Percentiles rank a stretch among this genome's conserved stretches.
Evolutionary conservation across 2,888 invertebrate species (phyloP).

Genomic region (Chrysolina americana): DNA sequence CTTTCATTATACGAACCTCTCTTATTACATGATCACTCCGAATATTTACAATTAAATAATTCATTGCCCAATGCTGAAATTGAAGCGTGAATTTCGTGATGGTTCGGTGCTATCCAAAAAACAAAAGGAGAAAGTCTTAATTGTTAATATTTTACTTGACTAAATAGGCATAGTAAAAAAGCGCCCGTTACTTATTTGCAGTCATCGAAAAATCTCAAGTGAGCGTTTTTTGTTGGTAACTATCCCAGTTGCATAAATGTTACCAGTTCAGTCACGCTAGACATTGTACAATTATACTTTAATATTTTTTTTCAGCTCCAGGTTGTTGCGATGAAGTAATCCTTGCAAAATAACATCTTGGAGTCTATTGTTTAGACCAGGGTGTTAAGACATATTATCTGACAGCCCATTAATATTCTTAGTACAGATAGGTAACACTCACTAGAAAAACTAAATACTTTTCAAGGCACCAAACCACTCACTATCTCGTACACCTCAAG

Average conservation of each 20-base stretch:
- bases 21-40: conserved; percentile 19
- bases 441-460: too few species aligned
- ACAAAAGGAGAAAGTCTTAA: conserved; percentile 14
- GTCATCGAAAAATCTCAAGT: background rate
- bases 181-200: background rate
- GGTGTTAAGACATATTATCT: too few species aligned
- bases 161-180: conserved; percentile 11
- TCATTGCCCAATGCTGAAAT: conserved; percentile 7
- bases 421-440: too few species aligned
- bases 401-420: too few species aligned
- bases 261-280: background rate
- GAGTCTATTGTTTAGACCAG: too few species aligned
- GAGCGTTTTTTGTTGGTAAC: conserved; percentile 1
- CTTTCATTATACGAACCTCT: background rate
- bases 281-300: background rate
- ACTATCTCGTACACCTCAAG: too few species aligned
- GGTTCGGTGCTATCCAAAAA: conserved; percentile 24
- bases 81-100: conserved; percentile 23
- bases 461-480: too few species aligned
- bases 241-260: background rate
- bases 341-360: background rate
- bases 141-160: conserved; percentile 16
- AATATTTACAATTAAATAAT: conserved; percentile 25
- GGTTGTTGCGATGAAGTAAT: background rate
- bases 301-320: background rate